Evolutionary conservation across 30 jellyfish, hydroid and myxozoan species (phyloP).

Genomic region (Hydra vulgaris): DNA sequence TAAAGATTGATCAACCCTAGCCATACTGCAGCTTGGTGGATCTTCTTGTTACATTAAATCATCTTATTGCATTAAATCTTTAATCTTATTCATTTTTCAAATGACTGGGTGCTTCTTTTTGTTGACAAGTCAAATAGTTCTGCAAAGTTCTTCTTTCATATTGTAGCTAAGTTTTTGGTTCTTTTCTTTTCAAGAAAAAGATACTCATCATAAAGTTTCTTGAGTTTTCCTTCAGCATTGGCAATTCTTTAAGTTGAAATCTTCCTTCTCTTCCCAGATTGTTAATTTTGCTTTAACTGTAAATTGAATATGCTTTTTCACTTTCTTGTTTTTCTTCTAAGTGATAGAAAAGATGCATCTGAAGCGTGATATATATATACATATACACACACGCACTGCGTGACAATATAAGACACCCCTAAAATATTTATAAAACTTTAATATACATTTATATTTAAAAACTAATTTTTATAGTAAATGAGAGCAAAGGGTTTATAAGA

Average conservation of each 20-base stretch:
- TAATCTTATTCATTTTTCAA: not conserved
- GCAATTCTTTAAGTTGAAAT: not conserved
- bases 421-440: no score
- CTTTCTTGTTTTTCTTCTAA: conserved; percentile 1
- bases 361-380: no score
- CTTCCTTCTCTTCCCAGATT: not conserved
- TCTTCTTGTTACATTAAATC: not conserved
- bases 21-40: not conserved
- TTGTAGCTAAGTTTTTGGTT: not conserved
- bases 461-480: no score
- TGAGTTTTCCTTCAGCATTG: not conserved
- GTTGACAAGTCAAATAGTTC: not conserved
- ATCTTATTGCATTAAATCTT: no score
- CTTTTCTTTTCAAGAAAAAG: not conserved
- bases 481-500: no score
- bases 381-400: no score
- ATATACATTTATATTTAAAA: no score
- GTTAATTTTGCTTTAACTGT: not conserved
- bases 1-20: not conserved
- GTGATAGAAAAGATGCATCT: not conserved
- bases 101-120: not conserved
- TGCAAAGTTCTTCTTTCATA: not conserved
- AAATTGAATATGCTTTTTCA: not conserved
- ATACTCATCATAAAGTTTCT: not conserved
- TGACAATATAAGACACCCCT: no score